These are phyloP conservation scores for Trachelus tabidus DNA, from an alignment of 2,888 invertebrate genomes.

Conservation along the genomic window DNA sequence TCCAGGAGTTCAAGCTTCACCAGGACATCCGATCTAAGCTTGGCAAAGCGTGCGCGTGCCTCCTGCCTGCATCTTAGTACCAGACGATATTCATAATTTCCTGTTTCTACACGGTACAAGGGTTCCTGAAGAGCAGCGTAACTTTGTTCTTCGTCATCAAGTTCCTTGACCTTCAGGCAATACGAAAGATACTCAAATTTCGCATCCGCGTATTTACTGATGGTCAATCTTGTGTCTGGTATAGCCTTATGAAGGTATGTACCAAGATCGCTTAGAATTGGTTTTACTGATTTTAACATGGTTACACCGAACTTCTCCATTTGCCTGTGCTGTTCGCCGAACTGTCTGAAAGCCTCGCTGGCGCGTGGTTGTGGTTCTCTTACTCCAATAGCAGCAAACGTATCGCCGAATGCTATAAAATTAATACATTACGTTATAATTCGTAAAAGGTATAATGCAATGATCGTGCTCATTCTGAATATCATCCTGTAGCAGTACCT, in stretches of 20 bases:
- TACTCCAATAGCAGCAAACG: constrained; percentile 94
- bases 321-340: constrained; percentile 93
- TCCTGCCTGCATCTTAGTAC: constrained; percentile 96
- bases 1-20: constrained; percentile 97
- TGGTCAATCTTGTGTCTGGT: constrained; percentile 96
- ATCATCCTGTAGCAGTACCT: constrained; percentile 62
- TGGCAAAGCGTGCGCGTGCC: constrained; percentile 86
- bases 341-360: constrained; percentile 93
- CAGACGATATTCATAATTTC: constrained; percentile 98
- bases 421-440: background rate
- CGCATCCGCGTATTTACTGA: constrained; percentile 97
- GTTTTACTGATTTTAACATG: constrained; percentile 91
- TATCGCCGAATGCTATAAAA: constrained; percentile 85
- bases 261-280: constrained; percentile 93
- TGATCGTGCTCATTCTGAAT: background rate
- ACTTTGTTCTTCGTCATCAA: constrained; percentile 99
- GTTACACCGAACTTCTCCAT: constrained; percentile 91
- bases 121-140: constrained; percentile 95
- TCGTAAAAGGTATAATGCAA: background rate
- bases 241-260: constrained; percentile 98
- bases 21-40: constrained; percentile 88
- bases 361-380: constrained; percentile 95
- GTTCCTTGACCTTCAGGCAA: constrained; percentile 98
- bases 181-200: constrained; percentile 99
- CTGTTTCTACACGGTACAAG: constrained; percentile 96